Conservation (phyloP, 1,140 invertebrate genomes). For the Pteromalus puparum region DNA sequence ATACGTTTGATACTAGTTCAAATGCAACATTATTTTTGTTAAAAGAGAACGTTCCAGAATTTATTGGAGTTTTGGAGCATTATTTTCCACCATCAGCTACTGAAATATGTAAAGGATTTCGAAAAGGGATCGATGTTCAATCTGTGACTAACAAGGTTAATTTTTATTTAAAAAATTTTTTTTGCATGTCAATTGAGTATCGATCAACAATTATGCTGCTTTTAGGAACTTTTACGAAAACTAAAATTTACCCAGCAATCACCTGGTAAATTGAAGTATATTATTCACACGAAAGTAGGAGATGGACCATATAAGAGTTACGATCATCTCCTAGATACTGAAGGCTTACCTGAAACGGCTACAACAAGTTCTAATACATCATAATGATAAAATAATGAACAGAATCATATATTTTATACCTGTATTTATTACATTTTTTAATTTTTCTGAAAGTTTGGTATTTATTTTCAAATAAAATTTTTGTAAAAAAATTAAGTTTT, state of each 20-base stretch:
- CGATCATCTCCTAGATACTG: slow-evolving; percentile 76
- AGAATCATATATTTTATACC: slow-evolving; percentile 20
- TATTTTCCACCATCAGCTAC: slow-evolving; percentile 81
- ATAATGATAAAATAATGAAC: not conserved
- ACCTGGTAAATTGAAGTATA: slow-evolving; percentile 83
- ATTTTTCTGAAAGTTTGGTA: not conserved
- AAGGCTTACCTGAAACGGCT: slow-evolving; percentile 62
- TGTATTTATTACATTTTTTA: not conserved
- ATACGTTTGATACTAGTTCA: slow-evolving; percentile 98
- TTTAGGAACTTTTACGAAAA: slow-evolving; percentile 71
- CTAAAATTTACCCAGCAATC: slow-evolving; percentile 71
- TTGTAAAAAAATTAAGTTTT: no score
- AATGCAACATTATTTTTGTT: slow-evolving; percentile 95
- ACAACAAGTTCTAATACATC: no score
- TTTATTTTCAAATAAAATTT: slow-evolving; percentile 8
- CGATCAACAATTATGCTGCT: slow-evolving; percentile 39
- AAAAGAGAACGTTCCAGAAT: slow-evolving; percentile 83
- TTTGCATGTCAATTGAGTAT: slow-evolving; percentile 34
- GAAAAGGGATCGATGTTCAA: slow-evolving; percentile 76
- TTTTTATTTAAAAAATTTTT: slow-evolving; percentile 26
- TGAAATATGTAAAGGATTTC: slow-evolving; percentile 73
- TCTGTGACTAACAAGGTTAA: slow-evolving; percentile 61
- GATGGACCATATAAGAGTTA: slow-evolving; percentile 79
- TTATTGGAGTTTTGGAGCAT: slow-evolving; percentile 81
- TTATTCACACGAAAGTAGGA: slow-evolving; percentile 89